Conservation (phyloP, 1,140 invertebrate species). For the Drosophila santomea region DNA sequence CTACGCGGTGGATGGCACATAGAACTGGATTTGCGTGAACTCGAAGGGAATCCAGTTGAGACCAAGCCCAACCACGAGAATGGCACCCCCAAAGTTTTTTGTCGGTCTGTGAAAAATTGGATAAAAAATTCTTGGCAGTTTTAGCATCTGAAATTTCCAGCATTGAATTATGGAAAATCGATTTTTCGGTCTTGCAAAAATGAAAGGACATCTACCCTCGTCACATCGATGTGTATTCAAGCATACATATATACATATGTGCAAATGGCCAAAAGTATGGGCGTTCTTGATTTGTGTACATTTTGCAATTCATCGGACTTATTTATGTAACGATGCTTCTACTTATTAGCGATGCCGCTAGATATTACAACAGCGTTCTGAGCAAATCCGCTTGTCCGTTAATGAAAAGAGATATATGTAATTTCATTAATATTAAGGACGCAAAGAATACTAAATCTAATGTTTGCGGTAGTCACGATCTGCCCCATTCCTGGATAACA, state of each 20-base stretch:
- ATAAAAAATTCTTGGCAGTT: conserved; percentile 80
- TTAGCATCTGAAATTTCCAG: conserved; percentile 80
- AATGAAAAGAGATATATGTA: conserved; percentile 9
- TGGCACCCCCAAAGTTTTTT: conserved; percentile 71
- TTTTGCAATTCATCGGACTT: conserved; percentile 12
- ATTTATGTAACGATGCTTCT: conserved; percentile 9
- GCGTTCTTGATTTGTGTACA: conserved; percentile 17
- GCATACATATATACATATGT: conserved; percentile 5
- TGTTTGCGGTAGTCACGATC: conserved; percentile 6
- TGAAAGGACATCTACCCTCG: conserved; percentile 48
- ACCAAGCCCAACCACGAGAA: conserved; percentile 21
- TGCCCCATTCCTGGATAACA: background rate
- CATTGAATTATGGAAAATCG: conserved; percentile 82
- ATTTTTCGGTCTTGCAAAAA: conserved; percentile 71
- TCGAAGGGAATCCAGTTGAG: conserved; percentile 31
- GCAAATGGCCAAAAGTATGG: background rate
- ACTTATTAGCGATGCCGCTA: background rate
- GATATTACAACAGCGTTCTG: background rate
- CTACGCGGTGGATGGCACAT: conserved; percentile 16
- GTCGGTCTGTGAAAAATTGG: conserved; percentile 76
- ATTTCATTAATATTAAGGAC: conserved; percentile 43
- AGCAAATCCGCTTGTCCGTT: conserved; percentile 12
- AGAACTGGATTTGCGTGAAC: background rate
- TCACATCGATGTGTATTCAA: conserved; percentile 11
- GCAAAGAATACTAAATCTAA: conserved; percentile 9